These are phyloP conservation scores for Augochlorella aurata DNA, from an alignment of 2,888 invertebrate genomes.

Conservation along the genomic window DNA sequence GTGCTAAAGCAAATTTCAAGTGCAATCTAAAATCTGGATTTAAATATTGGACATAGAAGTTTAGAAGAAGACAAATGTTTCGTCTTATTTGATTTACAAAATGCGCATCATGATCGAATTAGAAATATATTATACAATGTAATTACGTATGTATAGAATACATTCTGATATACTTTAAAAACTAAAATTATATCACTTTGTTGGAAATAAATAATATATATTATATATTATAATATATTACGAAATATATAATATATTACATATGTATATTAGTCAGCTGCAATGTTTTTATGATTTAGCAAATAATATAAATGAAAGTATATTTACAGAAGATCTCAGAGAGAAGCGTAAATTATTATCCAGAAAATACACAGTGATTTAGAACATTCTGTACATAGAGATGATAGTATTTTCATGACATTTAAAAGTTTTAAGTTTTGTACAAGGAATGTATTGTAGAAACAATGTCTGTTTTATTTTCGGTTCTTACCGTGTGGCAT, in stretches of 20 bases:
- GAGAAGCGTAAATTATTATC: neutral
- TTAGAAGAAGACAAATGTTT: too few species aligned
- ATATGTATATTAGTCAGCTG: neutral
- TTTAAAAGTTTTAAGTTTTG: neutral
- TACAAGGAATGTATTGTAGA: too few species aligned
- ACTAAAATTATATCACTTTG: too few species aligned
- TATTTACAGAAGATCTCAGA: neutral
- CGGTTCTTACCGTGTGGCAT: neutral
- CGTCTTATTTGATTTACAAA: too few species aligned
- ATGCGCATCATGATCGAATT: too few species aligned
- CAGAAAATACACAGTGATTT: neutral
- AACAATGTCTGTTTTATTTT: neutral
- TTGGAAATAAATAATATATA: too few species aligned
- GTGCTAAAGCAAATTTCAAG: too few species aligned
- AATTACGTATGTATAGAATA: too few species aligned
- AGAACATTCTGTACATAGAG: neutral
- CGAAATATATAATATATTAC: neutral
- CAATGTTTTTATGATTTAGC: neutral
- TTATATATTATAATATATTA: neutral
- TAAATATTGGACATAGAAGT: too few species aligned
- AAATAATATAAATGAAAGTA: neutral
- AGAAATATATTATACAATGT: too few species aligned
- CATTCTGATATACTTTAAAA: too few species aligned
- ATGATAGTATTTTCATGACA: neutral
- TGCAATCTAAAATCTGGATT: too few species aligned